Percentiles rank a stretch among this genome's conserved stretches.
phyloP scores from a whole-genome alignment of 2,888 invertebrate species.

The Bellardia pandia region DNA sequence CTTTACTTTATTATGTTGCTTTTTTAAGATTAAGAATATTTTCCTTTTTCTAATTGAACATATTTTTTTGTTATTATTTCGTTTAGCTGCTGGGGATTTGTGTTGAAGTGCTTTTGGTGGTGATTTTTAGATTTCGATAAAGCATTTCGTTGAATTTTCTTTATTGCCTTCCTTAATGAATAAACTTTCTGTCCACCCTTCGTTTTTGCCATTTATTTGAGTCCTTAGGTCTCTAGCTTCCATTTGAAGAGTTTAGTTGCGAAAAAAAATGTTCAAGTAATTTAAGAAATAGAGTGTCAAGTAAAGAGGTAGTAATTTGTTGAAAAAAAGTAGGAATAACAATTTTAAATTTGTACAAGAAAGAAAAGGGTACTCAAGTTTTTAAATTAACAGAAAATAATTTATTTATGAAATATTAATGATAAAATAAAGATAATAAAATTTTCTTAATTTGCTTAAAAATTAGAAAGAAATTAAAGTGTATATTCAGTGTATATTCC shows the following conservation, averaged over 20 bases:
- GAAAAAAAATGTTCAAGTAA: not conserved
- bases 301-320: not conserved
- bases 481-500: no score
- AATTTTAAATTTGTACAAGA: not conserved
- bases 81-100: constrained; percentile 12
- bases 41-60: constrained; percentile 11
- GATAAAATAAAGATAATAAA: no score
- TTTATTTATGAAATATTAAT: no score
- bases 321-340: no score
- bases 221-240: not conserved
- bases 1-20: not conserved
- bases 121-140: constrained; percentile 61
- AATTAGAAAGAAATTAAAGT: no score
- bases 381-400: not conserved
- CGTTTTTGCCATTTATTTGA: not conserved
- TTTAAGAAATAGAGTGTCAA: not conserved
- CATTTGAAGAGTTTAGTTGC: not conserved
- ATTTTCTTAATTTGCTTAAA: no score
- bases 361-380: not conserved
- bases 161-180: constrained; percentile 62
- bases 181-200: not conserved
- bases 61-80: not conserved
- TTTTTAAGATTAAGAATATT: not conserved
- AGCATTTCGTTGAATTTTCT: constrained; percentile 58
- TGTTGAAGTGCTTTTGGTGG: not conserved